Base-by-base conservation (phyloP, 2,888 invertebrate genomes). In the Eudasyphora cyanicolor region DNA sequence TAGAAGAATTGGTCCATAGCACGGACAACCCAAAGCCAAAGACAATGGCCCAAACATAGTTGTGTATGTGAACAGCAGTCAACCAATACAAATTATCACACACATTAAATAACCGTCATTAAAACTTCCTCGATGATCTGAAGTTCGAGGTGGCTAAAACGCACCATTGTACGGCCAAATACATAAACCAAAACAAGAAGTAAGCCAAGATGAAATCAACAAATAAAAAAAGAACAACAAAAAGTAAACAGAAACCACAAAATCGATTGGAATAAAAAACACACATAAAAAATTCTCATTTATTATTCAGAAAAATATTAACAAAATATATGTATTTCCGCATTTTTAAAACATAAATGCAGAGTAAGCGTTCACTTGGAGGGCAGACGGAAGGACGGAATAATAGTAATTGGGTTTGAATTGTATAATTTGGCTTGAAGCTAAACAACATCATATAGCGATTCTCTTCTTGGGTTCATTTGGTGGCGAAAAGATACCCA, bases 81-180 rank as follows among this genome's bases (percentile, higher is more conserved):
- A 3, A 8, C 21, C 21, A 54, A 54, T 19, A 27, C n/a, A 27
- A 29, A 67, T 67, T 42, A 67, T 54, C 54, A 73, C 71, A 73
- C 71, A 73, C 71, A 57, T 54, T 73, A 57, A 73, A 73, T 73
- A 73, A 54, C 21, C 38, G 35, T 57, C 35, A 73, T 73, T 73
- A 38, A 38, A 38, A n/a, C 71, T 73, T 73, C 54, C 71, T 57
- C 54, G 42, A 57, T 57, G 35, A 35, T 32, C 54, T 71, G 14
- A 32, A 12, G 21, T 38, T 38, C 42, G 4, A n/a, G n/a, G n/a
- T 42, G 38, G 38, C 1, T 67, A 24, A 67, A 24, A 42, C 42
- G 24, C 10, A 60, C 0, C 1, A 57, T 24, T 7, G 54, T 24
- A 27, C 45, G 8, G 8, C 32, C 45, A 45, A 45, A 45, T 3